These are phyloP conservation scores for Phrynocephalus versicolor DNA, from an alignment of 2,113 vertebrate species.

Conservation along the genomic window DNA sequence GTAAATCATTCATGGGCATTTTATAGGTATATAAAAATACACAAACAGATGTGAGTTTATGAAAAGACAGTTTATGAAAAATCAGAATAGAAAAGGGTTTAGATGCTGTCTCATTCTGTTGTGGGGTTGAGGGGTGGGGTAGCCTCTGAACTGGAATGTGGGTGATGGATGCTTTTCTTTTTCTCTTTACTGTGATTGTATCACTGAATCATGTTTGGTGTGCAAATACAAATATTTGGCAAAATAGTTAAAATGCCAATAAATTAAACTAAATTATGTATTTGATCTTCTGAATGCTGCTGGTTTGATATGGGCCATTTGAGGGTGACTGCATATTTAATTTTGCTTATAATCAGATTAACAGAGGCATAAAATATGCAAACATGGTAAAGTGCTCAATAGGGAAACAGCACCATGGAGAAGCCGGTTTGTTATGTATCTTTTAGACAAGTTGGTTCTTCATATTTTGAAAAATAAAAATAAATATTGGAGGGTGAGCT, in stretches of 20 bases:
- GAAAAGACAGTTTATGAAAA: slow-evolving; percentile 35
- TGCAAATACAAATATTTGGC: background rate
- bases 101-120: background rate
- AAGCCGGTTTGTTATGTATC: background rate
- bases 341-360: background rate
- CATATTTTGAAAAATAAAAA: background rate
- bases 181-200: slow-evolving; percentile 33
- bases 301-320: background rate
- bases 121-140: no score
- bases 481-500: background rate
- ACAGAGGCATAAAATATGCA: background rate
- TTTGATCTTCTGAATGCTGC: background rate
- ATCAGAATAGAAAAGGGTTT: slow-evolving; percentile 10
- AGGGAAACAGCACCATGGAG: background rate
- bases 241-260: background rate
- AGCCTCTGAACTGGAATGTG: background rate
- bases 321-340: slow-evolving; percentile 1
- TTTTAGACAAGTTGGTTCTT: background rate
- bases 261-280: background rate
- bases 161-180: slow-evolving; percentile 3
- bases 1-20: slow-evolving; percentile 52
- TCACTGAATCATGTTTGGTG: background rate
- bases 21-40: slow-evolving; percentile 43
- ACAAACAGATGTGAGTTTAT: slow-evolving; percentile 46
- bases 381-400: background rate